phyloP scores from a whole-genome alignment of 2,888 invertebrate species.

The Galerucella calmariensis region DNA sequence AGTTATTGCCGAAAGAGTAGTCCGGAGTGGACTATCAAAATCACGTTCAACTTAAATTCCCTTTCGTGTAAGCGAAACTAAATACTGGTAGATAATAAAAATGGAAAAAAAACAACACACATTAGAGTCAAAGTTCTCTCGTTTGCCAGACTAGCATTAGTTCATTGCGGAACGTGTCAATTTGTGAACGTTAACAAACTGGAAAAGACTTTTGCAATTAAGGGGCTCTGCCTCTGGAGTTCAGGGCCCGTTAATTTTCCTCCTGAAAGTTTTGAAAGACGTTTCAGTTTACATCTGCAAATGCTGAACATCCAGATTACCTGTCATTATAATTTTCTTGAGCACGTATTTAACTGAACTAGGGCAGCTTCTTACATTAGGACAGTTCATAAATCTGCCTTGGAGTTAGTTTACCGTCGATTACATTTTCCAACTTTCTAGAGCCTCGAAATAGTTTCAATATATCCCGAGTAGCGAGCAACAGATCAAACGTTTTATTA shows the following conservation, averaged over 20 bases:
- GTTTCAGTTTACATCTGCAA: slow-evolving; percentile 54
- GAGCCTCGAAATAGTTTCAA: slow-evolving; percentile 45
- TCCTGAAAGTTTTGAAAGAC: slow-evolving; percentile 47
- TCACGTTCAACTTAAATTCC: background rate
- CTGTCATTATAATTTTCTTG: slow-evolving; percentile 57
- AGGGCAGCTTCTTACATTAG: slow-evolving; percentile 54
- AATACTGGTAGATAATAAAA: background rate
- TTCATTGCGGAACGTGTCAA: slow-evolving; percentile 59
- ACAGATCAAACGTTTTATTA: slow-evolving; percentile 49
- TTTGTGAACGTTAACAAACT: slow-evolving; percentile 63
- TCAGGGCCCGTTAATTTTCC: slow-evolving; percentile 55
- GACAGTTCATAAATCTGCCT: slow-evolving; percentile 55
- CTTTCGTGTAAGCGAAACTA: background rate
- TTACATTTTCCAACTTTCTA: slow-evolving; percentile 49
- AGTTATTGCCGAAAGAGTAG: background rate
- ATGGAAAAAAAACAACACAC: slow-evolving; percentile 1
- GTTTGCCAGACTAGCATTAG: slow-evolving; percentile 18
- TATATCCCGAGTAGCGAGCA: slow-evolving; percentile 43
- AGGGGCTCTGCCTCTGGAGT: slow-evolving; percentile 53
- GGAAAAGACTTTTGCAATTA: slow-evolving; percentile 64
- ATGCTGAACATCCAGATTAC: slow-evolving; percentile 54
- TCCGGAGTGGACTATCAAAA: background rate
- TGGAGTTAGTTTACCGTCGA: slow-evolving; percentile 50
- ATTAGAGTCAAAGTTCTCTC: slow-evolving; percentile 17
- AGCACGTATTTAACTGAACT: slow-evolving; percentile 55